Evolutionary conservation across 2,113 vertebrate genomes (phyloP).

Genomic region (Tonatia bakeri): DNA sequence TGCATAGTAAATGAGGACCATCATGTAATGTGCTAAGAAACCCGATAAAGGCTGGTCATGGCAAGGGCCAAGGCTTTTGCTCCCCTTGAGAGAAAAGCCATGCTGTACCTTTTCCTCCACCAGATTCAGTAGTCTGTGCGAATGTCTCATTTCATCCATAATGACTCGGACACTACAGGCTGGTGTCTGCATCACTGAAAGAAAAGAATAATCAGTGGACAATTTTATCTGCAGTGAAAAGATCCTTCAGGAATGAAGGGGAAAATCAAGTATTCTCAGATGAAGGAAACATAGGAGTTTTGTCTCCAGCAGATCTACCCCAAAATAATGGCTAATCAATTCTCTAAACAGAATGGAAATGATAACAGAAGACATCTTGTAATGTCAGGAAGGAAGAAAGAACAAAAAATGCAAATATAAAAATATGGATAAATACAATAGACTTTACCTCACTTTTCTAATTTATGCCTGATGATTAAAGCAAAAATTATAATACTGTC

Average conservation of each 20-base stretch:
- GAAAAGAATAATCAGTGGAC: not conserved
- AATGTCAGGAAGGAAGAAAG: not conserved
- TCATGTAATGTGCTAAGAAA: too few relatives aligned
- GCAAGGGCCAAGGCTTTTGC: too few relatives aligned
- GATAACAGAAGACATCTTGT: not conserved
- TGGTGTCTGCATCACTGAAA: not conserved
- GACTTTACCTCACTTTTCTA: not conserved
- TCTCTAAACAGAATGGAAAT: not conserved
- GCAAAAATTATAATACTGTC: not conserved
- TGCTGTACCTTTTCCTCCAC: too few relatives aligned
- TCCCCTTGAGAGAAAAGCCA: too few relatives aligned
- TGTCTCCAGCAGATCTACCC: not conserved
- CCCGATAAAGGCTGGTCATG: too few relatives aligned
- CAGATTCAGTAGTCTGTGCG: too few relatives aligned
- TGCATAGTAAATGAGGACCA: too few relatives aligned
- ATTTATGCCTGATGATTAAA: not conserved
- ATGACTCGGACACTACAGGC: too few relatives aligned
- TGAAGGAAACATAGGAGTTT: not conserved
- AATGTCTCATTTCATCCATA: too few relatives aligned
- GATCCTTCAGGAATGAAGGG: not conserved
- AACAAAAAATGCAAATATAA: not conserved
- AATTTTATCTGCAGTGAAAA: not conserved
- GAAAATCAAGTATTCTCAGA: not conserved
- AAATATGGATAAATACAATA: not conserved
- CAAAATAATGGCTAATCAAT: not conserved